Base-by-base conservation (phyloP, 2,113 vertebrate species). In the Xenopus borealis region DNA sequence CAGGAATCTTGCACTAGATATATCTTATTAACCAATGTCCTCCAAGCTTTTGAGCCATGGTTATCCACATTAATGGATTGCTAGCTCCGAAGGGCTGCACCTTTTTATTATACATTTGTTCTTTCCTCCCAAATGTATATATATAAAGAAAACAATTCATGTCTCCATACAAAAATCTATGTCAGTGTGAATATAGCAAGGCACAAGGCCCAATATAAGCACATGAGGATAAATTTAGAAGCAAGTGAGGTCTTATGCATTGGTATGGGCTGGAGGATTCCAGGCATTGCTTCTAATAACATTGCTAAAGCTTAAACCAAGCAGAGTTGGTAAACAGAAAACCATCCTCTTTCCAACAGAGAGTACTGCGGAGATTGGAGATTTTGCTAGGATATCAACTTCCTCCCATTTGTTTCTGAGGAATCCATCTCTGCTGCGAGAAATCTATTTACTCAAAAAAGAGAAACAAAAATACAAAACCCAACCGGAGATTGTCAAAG, bases 221-320 rank as follows among this genome's bases (percentile, higher is more conserved):
- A 68, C 63, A 78, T 76, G 67, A 81, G 77, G 71, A 71, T 76
- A 84, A 80, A 85, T 83, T 83, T 82, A 86, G 83, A 79, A 72
- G 75, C 0, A 0, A 67, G 77, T 6, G 7, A 80, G 72, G 81
- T 79, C 81, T 82, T 57, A 62, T 72, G 77, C 65, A 9, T 72
- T 47, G 66, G 3, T 55, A 16, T n/a, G 53, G 53, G 53, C 7
- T 55, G 53, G 81, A 58, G 40, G 64, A 86, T 83, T 83, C 85
- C 86, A 81, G 78, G 69, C 78, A 77, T 68, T 75, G 13, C 1
- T 0, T 2, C 44, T 40, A 12, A 17, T 52, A 50, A 61, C 78
- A 79, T 73, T 77, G 62, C 71, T 69, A 61, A 69, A 63, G 71
- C 78, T 80, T 68, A 61, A 78, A 78, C 62, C 30, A 81, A 72